phyloP scores from a whole-genome alignment of 2,113 vertebrate genomes.

The Onychorhynchus coronatus region DNA sequence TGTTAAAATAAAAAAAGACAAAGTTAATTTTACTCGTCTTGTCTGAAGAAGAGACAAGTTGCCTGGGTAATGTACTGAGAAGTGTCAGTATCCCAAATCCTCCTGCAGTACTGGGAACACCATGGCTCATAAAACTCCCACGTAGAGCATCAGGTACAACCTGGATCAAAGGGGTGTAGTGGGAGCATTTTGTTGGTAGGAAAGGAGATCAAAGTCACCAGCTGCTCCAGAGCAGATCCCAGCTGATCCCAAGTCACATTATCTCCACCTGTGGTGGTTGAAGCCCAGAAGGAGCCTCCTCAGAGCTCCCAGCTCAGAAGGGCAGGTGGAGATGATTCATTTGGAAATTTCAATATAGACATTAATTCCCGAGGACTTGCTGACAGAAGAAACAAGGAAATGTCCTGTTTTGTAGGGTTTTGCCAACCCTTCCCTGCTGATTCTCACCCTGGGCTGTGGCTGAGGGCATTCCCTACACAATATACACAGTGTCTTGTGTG shows the following conservation, averaged over 20 bases:
- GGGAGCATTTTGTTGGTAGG: not conserved
- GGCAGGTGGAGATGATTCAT: slow-evolving; percentile 27
- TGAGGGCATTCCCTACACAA: not conserved
- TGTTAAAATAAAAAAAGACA: not conserved
- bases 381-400: not conserved
- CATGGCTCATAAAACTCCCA: not conserved
- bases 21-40: not conserved
- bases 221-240: not conserved
- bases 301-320: not conserved
- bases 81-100: not conserved
- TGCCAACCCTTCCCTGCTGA: not conserved
- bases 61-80: not conserved
- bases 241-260: not conserved
- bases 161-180: not conserved
- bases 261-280: not conserved
- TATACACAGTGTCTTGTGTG: not conserved
- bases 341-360: not conserved
- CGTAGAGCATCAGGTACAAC: accelerated
- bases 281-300: not conserved
- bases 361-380: not conserved
- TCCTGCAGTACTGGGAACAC: not conserved
- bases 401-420: not conserved
- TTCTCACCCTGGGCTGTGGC: not conserved
- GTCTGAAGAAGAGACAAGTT: not conserved
- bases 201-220: not conserved